Percentiles rank a stretch among this genome's conserved stretches.
Evolutionary conservation across 2,113 vertebrate genomes (phyloP).

Genomic region (Nibea albiflora): DNA sequence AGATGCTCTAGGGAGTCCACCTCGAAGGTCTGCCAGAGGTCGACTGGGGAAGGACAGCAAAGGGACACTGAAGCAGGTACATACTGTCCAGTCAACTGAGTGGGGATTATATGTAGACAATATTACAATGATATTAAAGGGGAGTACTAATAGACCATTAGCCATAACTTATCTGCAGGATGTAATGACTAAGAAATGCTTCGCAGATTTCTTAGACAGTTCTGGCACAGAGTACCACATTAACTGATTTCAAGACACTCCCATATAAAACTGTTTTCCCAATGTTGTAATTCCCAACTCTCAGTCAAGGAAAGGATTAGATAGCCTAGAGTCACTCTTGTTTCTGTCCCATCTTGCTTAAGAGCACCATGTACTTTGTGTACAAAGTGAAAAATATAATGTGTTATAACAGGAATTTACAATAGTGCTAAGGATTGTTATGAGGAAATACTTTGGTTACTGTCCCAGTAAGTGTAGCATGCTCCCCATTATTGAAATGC

Average conservation of each 20-base stretch:
- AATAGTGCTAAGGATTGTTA: background rate
- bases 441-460: background rate
- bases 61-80: background rate
- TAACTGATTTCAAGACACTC: background rate
- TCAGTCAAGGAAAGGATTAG: too few species aligned
- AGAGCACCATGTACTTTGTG: background rate
- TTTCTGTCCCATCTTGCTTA: background rate
- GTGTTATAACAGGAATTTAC: background rate
- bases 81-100: too few species aligned
- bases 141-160: too few species aligned
- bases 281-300: too few species aligned
- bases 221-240: background rate
- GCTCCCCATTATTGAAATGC: conserved; percentile 1
- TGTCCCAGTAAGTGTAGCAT: background rate
- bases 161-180: too few species aligned
- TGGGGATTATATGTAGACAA: too few species aligned
- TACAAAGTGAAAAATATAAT: background rate
- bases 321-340: background rate
- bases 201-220: background rate
- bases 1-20: conserved; percentile 93
- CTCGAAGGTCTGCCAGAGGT: conserved; percentile 91
- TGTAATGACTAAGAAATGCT: background rate
- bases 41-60: conserved; percentile 80
- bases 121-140: too few species aligned
- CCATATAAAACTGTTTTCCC: background rate